Conservation (phyloP, 2,113 vertebrate species). For the Labrus mixtus region DNA sequence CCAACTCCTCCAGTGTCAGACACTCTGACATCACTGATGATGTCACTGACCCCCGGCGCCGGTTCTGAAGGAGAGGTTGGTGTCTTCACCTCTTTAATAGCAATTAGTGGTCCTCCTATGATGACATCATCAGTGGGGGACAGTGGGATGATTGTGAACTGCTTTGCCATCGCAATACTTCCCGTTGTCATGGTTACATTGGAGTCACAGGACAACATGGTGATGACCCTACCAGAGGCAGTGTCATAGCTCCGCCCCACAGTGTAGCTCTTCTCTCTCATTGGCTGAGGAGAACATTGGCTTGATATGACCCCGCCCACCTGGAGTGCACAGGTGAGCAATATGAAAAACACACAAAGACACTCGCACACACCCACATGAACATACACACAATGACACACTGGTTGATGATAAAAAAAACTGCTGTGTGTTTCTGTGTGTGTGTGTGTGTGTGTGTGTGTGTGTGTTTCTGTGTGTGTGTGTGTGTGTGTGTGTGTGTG, state of each 20-base stretch:
- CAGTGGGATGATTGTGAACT: slow-evolving; percentile 67
- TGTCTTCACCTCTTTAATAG: slow-evolving; percentile 86
- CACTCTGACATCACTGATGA: neutral
- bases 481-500: neutral
- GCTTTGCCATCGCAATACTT: slow-evolving; percentile 30
- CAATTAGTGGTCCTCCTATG: slow-evolving; percentile 63
- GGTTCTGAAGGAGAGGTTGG: slow-evolving; percentile 43
- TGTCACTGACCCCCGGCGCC: rapidly evolving
- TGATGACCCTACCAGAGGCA: slow-evolving; percentile 86
- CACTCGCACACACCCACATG: neutral
- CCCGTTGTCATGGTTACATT: slow-evolving; percentile 67
- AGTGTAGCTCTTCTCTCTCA: slow-evolving; percentile 85
- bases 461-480: too few relatives aligned
- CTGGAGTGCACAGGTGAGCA: slow-evolving; percentile 55
- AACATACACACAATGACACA: neutral
- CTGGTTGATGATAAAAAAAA: too few relatives aligned
- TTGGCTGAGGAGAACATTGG: slow-evolving; percentile 57
- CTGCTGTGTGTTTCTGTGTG: too few relatives aligned
- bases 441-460: too few relatives aligned
- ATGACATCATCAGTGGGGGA: slow-evolving; percentile 76
- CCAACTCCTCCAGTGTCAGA: neutral
- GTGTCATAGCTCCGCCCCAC: slow-evolving; percentile 90
- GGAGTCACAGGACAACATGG: slow-evolving; percentile 84
- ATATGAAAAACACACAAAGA: slow-evolving; percentile 43
- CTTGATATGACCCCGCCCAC: slow-evolving; percentile 46